Evolutionary conservation across 1,140 invertebrate species (phyloP), one percentile per base, ranked within the genome.

Genomic region (Delia radicum): DNA sequence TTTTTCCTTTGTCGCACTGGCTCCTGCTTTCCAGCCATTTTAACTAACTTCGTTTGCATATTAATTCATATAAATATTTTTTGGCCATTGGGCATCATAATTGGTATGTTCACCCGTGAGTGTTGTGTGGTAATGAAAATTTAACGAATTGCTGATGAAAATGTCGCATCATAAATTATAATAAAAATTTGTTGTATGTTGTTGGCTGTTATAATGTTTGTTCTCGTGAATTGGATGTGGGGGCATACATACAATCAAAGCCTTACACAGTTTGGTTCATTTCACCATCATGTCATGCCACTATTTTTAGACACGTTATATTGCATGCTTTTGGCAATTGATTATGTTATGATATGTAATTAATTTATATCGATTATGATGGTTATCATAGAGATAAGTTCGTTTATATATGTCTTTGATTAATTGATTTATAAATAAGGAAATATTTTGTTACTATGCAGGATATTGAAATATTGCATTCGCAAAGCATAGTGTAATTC

Each of bases 111-210:
- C 7, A 6, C 48, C 48, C 48, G n/a, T 21, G 48, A 55, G 48
- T 55, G 48, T 55, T 55, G 48, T 55, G 7, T 61, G 24, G 61
- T 62, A 74, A 37, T 62, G 63, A 74, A 74, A 74, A 74, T 74
- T 74, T 62, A 74, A 74, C 63, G 61, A 74, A 74, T 65, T 74
- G 55, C 73, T 74, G 61, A 74, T 74, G 73, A 65, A 74, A 74
- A 74, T 63, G 73, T 74, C 73, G 73, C 73, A 65, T 63, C 73
- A 74, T 74, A 74, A 74, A 74, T 74, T 74, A 74, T 62, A 63
- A 55, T 63, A 6, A 65, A 37, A 15, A 62, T 33, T 24, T 24
- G 18, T 15, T 28, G 42, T 3, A 15, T 42, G 4, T 42, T 42
- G 37, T 42, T 15, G 37, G 2, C 10, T 42, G 37, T 13, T 42